Base-by-base conservation (phyloP, 2,113 vertebrate genomes). In the Phalacrocorax carbo region DNA sequence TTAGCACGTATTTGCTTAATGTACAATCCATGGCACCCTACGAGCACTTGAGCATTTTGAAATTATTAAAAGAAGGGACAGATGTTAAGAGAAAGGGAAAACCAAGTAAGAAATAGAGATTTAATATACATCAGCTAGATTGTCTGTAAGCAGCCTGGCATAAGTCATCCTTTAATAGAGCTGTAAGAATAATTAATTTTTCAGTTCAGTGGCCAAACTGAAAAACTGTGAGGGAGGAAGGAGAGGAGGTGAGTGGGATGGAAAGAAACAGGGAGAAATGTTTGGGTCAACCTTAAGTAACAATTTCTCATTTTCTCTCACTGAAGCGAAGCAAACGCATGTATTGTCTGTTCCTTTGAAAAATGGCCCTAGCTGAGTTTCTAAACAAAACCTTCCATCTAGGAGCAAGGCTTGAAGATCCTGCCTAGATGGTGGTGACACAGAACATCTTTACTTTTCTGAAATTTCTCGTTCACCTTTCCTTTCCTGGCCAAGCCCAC, bases 181-280 rank as follows among this genome's bases (percentile, higher is more conserved):
- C 62, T 97, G 93, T 94, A 96, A 86, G 90, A 96, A 94, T 96
- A 96, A 95, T 93, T 96, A 96, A 96, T 96, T 97, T 97, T 97
- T 96, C 96, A 97, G 92, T 95, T 96, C 93, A 94, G 84, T 94
- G 62, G 82, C 90, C 92, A 96, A 95, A 97, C 94, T 92, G 96
- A 96, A 97, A 95, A 96, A 65, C 87, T 80, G 52, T n/a, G 90
- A 91, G 58, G 82, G 64, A 90, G 54, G 94, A 95, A 95, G 57
- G 70, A 91, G 57, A 94, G 62, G 84, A 95, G 75, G 62, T 90
- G 75, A 91, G 68, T 42, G 84, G 34, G 57, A 66, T 85, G 66
- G 78, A 71, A 87, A 90, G 84, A 82, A 93, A 82, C 54, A 62
- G 85, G 90, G 66, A 77, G 66, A 95, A 49, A 73, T 82, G 94